Percentiles rank a stretch among this genome's conserved stretches.
Evolutionary conservation across 64 coral and sea anemone species (phyloP).

Genomic region (Pocillopora verrucosa): DNA sequence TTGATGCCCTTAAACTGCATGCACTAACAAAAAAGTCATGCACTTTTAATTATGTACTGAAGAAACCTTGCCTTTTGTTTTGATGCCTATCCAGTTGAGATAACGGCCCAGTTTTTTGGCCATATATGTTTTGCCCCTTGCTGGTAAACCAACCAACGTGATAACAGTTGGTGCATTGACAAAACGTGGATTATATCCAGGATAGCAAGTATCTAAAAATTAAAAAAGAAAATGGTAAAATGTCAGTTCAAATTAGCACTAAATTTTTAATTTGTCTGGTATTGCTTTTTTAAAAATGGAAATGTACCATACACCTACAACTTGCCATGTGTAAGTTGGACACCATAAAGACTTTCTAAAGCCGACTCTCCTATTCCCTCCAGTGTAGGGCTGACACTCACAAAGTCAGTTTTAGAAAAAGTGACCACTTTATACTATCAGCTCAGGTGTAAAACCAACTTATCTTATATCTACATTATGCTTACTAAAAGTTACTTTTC

Average conservation of each 20-base stretch:
- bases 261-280: not conserved
- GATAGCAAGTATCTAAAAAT: constrained; percentile 52
- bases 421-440: too few relatives aligned
- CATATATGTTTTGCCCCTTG: constrained; percentile 92
- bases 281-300: too few relatives aligned
- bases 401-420: too few relatives aligned
- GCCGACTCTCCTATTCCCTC: too few relatives aligned
- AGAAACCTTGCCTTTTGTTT: constrained; percentile 63
- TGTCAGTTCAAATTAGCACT: not conserved
- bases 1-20: too few relatives aligned
- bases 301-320: too few relatives aligned
- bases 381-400: too few relatives aligned
- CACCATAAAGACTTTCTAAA: too few relatives aligned
- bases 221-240: not conserved
- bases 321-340: too few relatives aligned
- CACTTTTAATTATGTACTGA: not conserved
- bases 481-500: too few relatives aligned
- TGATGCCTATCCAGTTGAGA: constrained; percentile 98
- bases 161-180: constrained; percentile 93
- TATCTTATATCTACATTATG: too few relatives aligned
- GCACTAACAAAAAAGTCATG: not conserved
- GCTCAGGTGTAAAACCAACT: too few relatives aligned
- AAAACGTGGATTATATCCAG: constrained; percentile 78
- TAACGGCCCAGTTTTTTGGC: constrained; percentile 95
- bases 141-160: constrained; percentile 87